These are phyloP conservation scores for Cephus rjabovi DNA, from an alignment of 2,888 invertebrate species.

Conservation along the genomic window DNA sequence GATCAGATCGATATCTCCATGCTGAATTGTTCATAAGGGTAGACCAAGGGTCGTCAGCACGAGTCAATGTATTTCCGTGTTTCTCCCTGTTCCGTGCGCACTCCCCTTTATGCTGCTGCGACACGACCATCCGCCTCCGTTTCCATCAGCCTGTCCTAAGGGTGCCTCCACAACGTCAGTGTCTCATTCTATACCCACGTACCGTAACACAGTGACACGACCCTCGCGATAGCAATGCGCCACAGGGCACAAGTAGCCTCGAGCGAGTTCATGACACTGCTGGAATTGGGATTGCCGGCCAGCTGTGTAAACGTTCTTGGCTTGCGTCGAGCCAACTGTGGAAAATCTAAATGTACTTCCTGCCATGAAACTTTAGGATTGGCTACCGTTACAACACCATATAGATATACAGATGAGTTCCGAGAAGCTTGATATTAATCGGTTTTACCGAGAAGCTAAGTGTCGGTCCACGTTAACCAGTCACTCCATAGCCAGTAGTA, in stretches of 20 bases:
- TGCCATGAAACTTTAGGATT: background rate
- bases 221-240: background rate
- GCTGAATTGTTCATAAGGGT: slow-evolving; percentile 53
- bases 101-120: slow-evolving; percentile 16
- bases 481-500: background rate
- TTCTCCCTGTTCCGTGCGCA: background rate
- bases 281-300: background rate
- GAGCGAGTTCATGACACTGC: background rate
- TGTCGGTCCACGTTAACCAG: background rate
- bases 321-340: background rate
- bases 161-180: background rate
- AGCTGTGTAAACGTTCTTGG: background rate
- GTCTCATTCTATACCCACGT: background rate
- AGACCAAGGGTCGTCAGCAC: background rate
- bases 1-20: background rate
- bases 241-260: background rate
- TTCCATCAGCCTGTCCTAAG: slow-evolving; percentile 30
- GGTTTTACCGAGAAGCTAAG: background rate
- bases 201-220: background rate
- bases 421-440: background rate
- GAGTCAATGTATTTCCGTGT: background rate
- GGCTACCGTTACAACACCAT: background rate
- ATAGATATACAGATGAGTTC: background rate
- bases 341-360: background rate
- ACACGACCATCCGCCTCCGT: slow-evolving; percentile 47